Evolutionary conservation across 2,888 invertebrate genomes (phyloP), one percentile per base, ranked within the genome.

Genomic region (Macaria notata): DNA sequence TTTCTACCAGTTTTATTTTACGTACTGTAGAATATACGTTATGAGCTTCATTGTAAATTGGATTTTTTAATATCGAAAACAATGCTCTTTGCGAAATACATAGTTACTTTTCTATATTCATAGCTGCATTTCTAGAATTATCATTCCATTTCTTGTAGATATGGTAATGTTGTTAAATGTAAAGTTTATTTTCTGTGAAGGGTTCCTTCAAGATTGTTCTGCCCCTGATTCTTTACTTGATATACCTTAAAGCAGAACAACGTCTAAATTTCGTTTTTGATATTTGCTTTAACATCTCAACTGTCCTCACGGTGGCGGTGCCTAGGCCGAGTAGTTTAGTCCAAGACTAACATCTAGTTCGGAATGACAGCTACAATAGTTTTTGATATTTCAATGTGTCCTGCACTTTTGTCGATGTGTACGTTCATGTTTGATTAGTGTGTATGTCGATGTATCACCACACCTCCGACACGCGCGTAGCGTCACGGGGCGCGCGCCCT

Each of bases 241-340:
- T 75, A 72, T 69, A 79, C 78, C 81, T 84, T 82, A 74, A 77
- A 72, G 88, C 89, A 90, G 91, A 92, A 90, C 89, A 85, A 80
- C 86, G 92, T 92, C 92, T 92, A 92, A 92, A 92, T 91, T 89
- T 92, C 92, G 84, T 92, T 92, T 92, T 92, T 92, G 91, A 78
- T 90, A 89, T 91, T 91, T 91, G 91, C 91, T 91, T 67, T 89
- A 78, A 73, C 73, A 77, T 75, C 67, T 70, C 63, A 78, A 83
- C 68, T 82, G 75, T 84, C 83, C 79, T 83, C 85, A 87, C 86
- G 91, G 91, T 90, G 89, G 86, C 88, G 90, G 88, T 89, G 81
- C 84, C 66, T 86, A 88, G 88, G 88, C 85, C 87, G 84, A 83
- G 88, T 90, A 89, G 90, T 72, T 75, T 84, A 85, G 83, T 76